A percentile compares a stretch with the other conserved stretches of the same genome.
Conservation (phyloP, 2,113 vertebrate species). For the Lepisosteus osseus region DNA sequence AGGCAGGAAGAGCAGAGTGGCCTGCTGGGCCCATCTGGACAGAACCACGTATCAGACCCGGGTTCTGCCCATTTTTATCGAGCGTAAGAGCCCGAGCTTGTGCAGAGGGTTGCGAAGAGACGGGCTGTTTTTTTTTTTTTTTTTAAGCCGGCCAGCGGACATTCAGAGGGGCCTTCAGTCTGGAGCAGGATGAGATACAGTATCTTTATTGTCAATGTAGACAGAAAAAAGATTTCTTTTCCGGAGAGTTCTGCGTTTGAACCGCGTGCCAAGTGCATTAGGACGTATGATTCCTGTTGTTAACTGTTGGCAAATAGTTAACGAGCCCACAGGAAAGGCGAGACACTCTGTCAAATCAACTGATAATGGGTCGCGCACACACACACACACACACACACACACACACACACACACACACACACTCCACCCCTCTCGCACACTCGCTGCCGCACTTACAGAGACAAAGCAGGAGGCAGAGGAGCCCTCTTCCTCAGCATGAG, state of each 20-base stretch:
- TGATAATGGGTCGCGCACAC: constrained; percentile 55
- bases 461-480: too few relatives aligned
- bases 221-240: constrained; percentile 67
- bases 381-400: not conserved
- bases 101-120: too few relatives aligned
- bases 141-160: too few relatives aligned
- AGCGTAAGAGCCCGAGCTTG: too few relatives aligned
- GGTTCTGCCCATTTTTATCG: too few relatives aligned
- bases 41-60: too few relatives aligned
- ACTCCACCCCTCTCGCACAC: not conserved
- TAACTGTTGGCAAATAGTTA: constrained; percentile 51
- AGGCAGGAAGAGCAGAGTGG: too few relatives aligned
- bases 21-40: too few relatives aligned
- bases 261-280: constrained; percentile 73
- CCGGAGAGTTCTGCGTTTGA: constrained; percentile 66
- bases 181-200: constrained; percentile 65
- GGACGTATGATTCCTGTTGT: constrained; percentile 56
- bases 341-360: constrained; percentile 70
- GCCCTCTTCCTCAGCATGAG: too few relatives aligned
- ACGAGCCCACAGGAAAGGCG: constrained; percentile 70
- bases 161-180: constrained; percentile 25
- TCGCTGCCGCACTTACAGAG: too few relatives aligned
- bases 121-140: too few relatives aligned
- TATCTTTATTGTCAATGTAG: constrained; percentile 76
- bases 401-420: constrained; percentile 33